Percentiles rank a stretch among this genome's conserved stretches.
Conservation (phyloP, 2,113 vertebrate species). For the Clarias macrocephalus region DNA sequence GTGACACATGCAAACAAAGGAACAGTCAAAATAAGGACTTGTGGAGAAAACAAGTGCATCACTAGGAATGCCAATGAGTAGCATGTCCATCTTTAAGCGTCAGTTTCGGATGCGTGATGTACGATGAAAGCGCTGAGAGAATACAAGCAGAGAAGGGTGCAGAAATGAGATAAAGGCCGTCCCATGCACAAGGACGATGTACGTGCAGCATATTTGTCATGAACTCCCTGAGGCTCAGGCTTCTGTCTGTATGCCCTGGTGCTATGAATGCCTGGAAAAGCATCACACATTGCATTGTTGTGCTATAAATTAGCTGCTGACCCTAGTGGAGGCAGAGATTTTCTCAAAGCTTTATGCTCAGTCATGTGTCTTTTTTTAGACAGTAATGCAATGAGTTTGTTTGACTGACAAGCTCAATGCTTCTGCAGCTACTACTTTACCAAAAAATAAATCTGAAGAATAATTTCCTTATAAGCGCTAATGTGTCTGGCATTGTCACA, state of each 20-base stretch:
- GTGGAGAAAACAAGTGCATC: neutral
- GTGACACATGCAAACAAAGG: conserved; percentile 35
- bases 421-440: too few relatives aligned
- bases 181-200: neutral
- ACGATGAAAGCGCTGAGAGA: conserved; percentile 12
- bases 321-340: neutral
- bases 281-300: neutral
- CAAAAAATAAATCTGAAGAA: too few relatives aligned
- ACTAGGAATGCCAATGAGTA: conserved; percentile 22
- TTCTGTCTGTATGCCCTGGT: neutral
- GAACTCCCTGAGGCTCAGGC: neutral
- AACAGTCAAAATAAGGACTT: neutral
- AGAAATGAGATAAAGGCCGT: conserved; percentile 31
- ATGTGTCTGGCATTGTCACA: neutral
- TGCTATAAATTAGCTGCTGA: neutral
- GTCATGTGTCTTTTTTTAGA: neutral
- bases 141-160: neutral
- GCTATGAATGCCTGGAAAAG: neutral
- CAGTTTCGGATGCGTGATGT: conserved; percentile 14
- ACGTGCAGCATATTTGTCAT: conserved; percentile 11
- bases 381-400: neutral
- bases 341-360: neutral
- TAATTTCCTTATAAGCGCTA: neutral
- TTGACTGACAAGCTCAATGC: neutral
- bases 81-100: conserved; percentile 18